Base-by-base conservation (phyloP, 2,797 vertebrate genomes). In the Enteromius mattozi region DNA sequence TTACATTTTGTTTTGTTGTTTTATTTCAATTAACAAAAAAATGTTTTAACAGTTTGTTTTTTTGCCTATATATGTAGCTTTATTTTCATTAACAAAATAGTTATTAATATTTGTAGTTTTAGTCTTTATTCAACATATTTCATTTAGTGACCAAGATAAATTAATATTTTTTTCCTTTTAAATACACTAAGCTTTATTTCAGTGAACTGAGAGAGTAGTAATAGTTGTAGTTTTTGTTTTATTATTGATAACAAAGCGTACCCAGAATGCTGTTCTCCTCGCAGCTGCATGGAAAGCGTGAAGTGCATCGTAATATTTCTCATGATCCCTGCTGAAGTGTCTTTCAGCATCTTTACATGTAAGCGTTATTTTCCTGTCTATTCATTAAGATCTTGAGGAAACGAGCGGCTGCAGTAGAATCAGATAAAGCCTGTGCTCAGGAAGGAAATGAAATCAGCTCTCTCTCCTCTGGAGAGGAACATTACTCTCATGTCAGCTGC, bases 341-440 rank as follows among this genome's bases (percentile, higher is more conserved):
- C 45, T 54, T 19, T 8, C 78, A 68, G 61, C 65, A 77, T 66
- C 78, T 80, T 51, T 68, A 51, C 27, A 51, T 68, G 49, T n/a
- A 17, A 35, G 16, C 24, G 21, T 61, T 92, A 87, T 91, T 90
- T 89, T 84, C 85, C 65, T 69, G 30, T 81, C 84, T 88, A 78
- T 88, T 92, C 90, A 94, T 93, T 92, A 92, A 92, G 87, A 85
- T 81, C 86, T 89, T 83, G 76, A 66, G 63, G 51, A 51, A 69
- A 75, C 27, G 80, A 65, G 72, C 27, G 56, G 88, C 90, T 87
- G 82, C 89, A 88, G 89, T 91, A 88, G 90, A 92, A 92, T 91
- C 87, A 91, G 87, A 87, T 86, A 84, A 89, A 85, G 83, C 91
- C 85, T 83, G 59, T 56, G 78, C 69, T 85, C 83, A 88, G 88